Evolutionary conservation across 2,797 vertebrate genomes (phyloP).

Genomic region (Cephalopachus bancanus): DNA sequence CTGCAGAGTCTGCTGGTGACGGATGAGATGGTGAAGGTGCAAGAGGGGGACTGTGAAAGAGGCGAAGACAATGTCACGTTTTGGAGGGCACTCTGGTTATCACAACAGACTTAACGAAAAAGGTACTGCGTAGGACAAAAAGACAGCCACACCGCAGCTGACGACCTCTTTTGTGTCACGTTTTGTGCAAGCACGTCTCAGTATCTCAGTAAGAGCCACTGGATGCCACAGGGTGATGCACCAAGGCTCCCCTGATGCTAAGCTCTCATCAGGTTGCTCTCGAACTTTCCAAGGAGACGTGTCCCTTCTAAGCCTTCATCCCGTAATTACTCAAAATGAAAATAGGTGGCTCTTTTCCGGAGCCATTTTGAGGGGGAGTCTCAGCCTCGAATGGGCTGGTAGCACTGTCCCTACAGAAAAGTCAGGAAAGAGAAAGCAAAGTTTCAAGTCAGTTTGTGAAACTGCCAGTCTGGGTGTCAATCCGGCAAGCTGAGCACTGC

Average conservation of each 20-base stretch:
- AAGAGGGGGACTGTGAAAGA: not conserved
- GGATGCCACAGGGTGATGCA: not conserved
- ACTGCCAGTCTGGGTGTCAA: not conserved
- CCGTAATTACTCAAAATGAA: not conserved
- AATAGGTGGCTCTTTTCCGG: not conserved
- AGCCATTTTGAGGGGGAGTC: not conserved
- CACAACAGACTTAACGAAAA: not conserved
- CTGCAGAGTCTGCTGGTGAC: not conserved
- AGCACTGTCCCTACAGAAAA: not conserved
- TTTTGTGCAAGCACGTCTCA: not conserved
- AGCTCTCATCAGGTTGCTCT: not conserved
- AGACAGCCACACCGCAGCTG: not conserved
- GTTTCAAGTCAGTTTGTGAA: conserved; percentile 5
- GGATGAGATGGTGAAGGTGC: not conserved
- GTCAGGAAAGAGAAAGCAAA: not conserved
- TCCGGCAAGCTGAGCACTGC: not conserved
- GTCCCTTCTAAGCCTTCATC: not conserved
- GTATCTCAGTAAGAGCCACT: too few species aligned
- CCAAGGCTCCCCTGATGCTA: too few species aligned
- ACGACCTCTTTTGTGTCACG: not conserved
- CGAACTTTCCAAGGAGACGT: not conserved
- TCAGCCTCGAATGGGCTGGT: not conserved
- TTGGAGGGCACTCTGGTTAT: not conserved
- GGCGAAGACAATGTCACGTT: not conserved
- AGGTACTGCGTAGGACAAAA: not conserved